Base-by-base conservation (phyloP, 1,140 invertebrate species). In the Bombus confusus region DNA sequence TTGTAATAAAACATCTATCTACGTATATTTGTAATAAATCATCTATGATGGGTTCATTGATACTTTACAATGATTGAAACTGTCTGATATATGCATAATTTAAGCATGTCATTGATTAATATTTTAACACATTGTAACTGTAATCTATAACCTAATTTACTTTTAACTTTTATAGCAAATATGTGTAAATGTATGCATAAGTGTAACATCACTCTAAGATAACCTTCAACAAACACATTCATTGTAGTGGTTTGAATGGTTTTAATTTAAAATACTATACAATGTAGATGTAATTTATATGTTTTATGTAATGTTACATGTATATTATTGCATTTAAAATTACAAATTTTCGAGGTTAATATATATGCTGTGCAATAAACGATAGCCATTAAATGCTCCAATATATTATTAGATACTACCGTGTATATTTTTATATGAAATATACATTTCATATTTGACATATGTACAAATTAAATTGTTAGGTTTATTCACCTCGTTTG, bases 381-480 rank as follows among this genome's bases (percentile, higher is more conserved):
- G 22, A 76, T 68, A 83, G 64, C 37, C 0, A 18, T 83, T 83
- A 78, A 83, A 83, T 83, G 74, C 74, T 78, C 74, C 74, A 83
- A 39, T 74, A 76, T 64, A 66, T 75, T 22, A 47, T 47, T 85
- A 71, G 66, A 72, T 66, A 68, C 87, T 78, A 88, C 72, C 25
- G 71, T 68, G 78, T 86, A 59, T 86, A 62, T 74, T 89, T 73
- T 80, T 84, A 87, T 87, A 80, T 25, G 88, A 90, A 90, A 90
- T 87, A 85, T 90, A 90, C 88, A 90, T 84, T 87, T 31, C 83
- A 83, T n/a, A 62, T 62, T 89, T 47, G 52, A 83, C 68, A 86
- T 90, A 90, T 90, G 37, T 90, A 90, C 88, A 90, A 83, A 87
- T 79, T 68, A 81, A 88, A 77, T n/a, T n/a, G n/a, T 86, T 66